Base-by-base conservation (phyloP, 2,113 vertebrate species). In the Cinclus mexicanus region DNA sequence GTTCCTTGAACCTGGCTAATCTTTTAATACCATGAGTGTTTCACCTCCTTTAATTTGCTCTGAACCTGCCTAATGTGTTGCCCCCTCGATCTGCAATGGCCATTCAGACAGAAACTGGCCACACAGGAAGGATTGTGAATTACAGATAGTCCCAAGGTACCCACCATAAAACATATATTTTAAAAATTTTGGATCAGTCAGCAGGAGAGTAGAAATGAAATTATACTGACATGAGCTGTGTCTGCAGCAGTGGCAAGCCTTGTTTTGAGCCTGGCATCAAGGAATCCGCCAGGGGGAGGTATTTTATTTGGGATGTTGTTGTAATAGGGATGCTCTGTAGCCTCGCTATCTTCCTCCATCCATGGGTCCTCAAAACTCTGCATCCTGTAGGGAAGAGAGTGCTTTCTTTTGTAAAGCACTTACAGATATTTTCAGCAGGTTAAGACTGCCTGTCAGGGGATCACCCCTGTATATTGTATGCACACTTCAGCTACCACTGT, bases 341-440 rank as follows among this genome's bases (percentile, higher is more conserved):
- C 69, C 12, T 99, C 98, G 2, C 98, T 98, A 18, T 99, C 99
- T 93, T 99, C 99, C 90, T 99, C 99, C 3, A 97, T 98, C 99
- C 99, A 99, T 3, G 99, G 98, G 83, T 99, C 99, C 92, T 99
- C 99, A 96, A 99, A 98, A 97, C 99, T 99, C 97, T 99, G 98
- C 97, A 99, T 98, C 96, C 99, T 99, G 89, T 89, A 76, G 89
- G 87, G 95, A 92, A 75, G 61, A 20, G 24, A 63, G 61, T 91
- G 31, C 23, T 72, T 81, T 87, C 56, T 60, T 95, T 89, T 80
- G 15, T n/a, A 79, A 93, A 69, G 12, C n/a, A 39, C 28, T 69
- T 85, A 29, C 4, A 55, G 52, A 59, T 26, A 46, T 10, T 80
- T 76, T 31, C 21, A 71, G 46, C 28, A 20, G 20, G 37, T 44